phyloP scores from a whole-genome alignment of 2,888 invertebrate genomes.

The Pseudolycoriella hygida region DNA sequence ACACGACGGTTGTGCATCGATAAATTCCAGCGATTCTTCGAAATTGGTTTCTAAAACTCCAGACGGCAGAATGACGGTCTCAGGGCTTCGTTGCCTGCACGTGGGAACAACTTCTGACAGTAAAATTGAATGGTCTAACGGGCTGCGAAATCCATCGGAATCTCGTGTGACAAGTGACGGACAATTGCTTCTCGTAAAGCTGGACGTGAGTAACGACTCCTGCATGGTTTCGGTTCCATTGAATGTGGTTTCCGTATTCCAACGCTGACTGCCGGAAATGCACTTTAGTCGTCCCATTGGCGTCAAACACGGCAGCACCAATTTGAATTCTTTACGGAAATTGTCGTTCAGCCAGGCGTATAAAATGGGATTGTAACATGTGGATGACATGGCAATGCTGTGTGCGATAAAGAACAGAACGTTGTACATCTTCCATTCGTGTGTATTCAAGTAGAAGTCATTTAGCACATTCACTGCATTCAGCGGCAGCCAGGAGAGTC shows the following conservation, averaged over 20 bases:
- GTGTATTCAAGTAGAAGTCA: conserved; percentile 49
- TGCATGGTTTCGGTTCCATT: conserved; percentile 62
- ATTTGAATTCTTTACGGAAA: conserved; percentile 72
- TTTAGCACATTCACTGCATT: conserved; percentile 65
- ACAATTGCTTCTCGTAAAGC: conserved; percentile 30
- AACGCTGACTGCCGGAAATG: conserved; percentile 8
- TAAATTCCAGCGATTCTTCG: conserved; percentile 6
- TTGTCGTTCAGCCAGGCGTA: conserved; percentile 85
- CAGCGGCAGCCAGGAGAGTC: conserved; percentile 71
- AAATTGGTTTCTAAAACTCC: conserved; percentile 12
- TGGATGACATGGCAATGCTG: conserved; percentile 76
- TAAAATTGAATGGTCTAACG: conserved; percentile 1
- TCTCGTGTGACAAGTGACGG: conserved; percentile 27
- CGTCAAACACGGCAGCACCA: conserved; percentile 35
- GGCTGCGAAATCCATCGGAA: conserved; percentile 15
- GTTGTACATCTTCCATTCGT: conserved; percentile 57
- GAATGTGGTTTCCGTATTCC: conserved; percentile 42
- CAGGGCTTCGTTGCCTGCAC: conserved; percentile 3
- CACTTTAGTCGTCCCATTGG: conserved; percentile 11
- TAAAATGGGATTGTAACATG: conserved; percentile 82
- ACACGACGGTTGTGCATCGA: background rate
- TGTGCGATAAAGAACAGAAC: conserved; percentile 70
- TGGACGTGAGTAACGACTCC: conserved; percentile 41
- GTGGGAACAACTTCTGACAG: conserved; percentile 1
- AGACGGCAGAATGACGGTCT: conserved; percentile 10